A percentile compares a stretch with the other conserved stretches of the same genome.
These are phyloP conservation scores for Tretioscincus oriximinensis DNA, from an alignment of 2,113 vertebrate genomes.

Conservation along the genomic window DNA sequence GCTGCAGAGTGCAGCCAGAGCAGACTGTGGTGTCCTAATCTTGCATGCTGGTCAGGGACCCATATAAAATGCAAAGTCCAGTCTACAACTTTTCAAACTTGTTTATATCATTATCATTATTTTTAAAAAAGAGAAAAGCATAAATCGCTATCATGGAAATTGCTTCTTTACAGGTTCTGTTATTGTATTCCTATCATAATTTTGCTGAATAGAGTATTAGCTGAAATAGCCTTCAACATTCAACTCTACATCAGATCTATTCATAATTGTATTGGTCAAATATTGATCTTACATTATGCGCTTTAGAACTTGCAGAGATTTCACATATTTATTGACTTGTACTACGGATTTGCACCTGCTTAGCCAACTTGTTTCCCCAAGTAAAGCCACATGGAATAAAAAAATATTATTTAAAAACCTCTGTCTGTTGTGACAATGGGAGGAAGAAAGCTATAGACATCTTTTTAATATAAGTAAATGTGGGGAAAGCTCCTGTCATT, in stretches of 20 bases:
- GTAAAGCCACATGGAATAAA: neutral
- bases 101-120: too few species aligned
- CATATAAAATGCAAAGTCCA: too few species aligned
- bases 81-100: too few species aligned
- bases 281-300: too few species aligned
- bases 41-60: too few species aligned
- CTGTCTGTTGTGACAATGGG: neutral
- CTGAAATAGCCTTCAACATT: neutral
- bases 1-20: too few species aligned
- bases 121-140: too few species aligned
- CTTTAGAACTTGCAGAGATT: too few species aligned
- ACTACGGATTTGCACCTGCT: neutral
- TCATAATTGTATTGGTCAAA: too few species aligned
- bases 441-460: neutral
- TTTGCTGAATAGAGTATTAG: neutral
- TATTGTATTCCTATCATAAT: neutral
- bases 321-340: too few species aligned
- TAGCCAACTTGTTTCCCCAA: neutral
- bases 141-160: neutral
- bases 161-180: neutral
- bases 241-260: neutral
- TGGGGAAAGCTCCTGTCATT: neutral
- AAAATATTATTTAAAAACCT: neutral
- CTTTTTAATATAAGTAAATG: fast-evolving
- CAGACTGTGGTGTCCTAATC: too few species aligned